These are phyloP conservation scores for Peromyscus aztecus DNA, from an alignment of 2,797 vertebrate genomes.

Conservation along the genomic window DNA sequence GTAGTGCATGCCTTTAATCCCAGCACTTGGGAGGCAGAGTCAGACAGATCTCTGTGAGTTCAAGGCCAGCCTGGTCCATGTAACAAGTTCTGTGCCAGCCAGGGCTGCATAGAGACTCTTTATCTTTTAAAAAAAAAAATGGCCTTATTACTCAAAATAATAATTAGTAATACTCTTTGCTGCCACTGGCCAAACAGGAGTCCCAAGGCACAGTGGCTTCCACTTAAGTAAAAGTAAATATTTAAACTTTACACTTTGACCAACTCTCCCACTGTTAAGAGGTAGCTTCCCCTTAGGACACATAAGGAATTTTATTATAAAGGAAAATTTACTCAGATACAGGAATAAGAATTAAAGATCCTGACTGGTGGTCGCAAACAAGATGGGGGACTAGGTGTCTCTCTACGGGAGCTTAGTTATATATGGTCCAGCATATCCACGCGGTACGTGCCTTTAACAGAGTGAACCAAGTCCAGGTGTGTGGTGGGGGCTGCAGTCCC, in stretches of 20 bases:
- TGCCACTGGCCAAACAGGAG: conserved; percentile 1
- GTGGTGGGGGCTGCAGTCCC: too few species aligned
- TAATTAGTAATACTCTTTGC: not conserved
- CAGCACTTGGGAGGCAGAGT: not conserved
- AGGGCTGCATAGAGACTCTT: not conserved
- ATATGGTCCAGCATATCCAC: not conserved
- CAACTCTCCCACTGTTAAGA: not conserved
- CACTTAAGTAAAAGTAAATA: conserved; percentile 22
- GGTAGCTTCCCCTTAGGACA: not conserved
- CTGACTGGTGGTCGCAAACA: conserved; percentile 7
- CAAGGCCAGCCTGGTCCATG: not conserved
- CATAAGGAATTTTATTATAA: not conserved
- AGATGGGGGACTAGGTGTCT: not conserved
- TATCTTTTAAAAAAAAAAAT: not conserved
- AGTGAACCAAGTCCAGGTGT: not conserved
- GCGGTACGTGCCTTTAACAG: not conserved
- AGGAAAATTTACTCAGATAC: not conserved
- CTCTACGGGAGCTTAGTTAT: conserved; percentile 22
- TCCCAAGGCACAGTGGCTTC: not conserved
- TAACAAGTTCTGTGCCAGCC: not conserved
- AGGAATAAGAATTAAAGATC: not conserved
- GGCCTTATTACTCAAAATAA: not conserved
- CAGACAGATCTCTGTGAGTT: not conserved
- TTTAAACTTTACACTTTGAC: not conserved
- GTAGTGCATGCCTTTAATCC: not conserved